These are phyloP conservation scores for Apostichopus californicus DNA, from an alignment of 35 echinoderm and acorn worm genomes.

Conservation along the genomic window DNA sequence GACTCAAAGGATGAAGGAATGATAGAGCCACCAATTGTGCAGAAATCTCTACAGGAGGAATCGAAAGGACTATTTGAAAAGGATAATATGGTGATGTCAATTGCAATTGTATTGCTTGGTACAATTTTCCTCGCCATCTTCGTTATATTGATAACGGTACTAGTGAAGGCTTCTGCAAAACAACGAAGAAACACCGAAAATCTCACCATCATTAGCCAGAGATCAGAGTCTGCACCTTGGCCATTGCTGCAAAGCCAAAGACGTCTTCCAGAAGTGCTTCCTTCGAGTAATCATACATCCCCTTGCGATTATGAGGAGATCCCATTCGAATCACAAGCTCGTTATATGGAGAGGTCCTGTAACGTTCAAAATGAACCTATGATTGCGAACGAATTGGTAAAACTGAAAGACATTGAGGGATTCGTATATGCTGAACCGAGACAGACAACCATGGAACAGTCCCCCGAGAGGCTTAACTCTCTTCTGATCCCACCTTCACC, in stretches of 20 bases:
- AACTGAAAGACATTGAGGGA: background rate
- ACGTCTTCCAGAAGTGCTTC: background rate
- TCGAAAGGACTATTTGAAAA: background rate
- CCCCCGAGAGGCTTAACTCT: background rate
- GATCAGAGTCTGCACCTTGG: background rate
- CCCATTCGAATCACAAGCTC: background rate
- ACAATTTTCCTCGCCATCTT: background rate
- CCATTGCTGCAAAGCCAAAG: conserved; percentile 7
- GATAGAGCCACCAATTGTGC: background rate
- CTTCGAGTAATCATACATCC: background rate
- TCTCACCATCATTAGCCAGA: background rate
- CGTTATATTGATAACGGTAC: background rate
- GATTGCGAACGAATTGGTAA: background rate
- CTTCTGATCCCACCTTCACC: background rate
- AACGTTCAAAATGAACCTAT: background rate
- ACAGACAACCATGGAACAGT: background rate
- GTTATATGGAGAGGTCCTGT: background rate
- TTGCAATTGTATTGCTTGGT: background rate
- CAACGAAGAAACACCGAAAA: background rate
- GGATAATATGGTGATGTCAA: background rate
- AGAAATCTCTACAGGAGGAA: background rate
- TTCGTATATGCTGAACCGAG: background rate
- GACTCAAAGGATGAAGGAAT: background rate
- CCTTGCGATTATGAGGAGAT: conserved; percentile 6
- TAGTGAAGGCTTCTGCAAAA: background rate